Percentiles rank a stretch among this genome's conserved stretches.
These are phyloP conservation scores for Suncus etruscus DNA, from an alignment of 2,113 vertebrate species.

Conservation along the genomic window DNA sequence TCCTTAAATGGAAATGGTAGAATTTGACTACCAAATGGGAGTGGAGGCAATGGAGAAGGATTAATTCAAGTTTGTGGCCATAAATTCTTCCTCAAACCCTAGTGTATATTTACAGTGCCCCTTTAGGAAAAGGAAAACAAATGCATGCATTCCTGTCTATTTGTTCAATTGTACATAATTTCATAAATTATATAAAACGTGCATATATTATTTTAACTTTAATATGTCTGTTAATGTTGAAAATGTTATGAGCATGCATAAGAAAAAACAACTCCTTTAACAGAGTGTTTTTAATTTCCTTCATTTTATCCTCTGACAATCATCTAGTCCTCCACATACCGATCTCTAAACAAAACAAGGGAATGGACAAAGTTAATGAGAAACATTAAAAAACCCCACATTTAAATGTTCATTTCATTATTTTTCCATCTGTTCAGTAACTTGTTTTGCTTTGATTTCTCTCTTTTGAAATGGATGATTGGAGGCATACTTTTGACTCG, in stretches of 20 bases:
- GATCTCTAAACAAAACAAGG: constrained; percentile 36
- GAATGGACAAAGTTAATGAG: constrained; percentile 27
- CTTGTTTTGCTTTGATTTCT: constrained; percentile 64
- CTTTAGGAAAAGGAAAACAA: neutral
- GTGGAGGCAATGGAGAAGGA: accelerated
- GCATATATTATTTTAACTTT: neutral
- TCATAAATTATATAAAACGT: neutral
- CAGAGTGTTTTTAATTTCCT: neutral
- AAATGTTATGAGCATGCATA: neutral
- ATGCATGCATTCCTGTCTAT: neutral
- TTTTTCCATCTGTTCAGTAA: constrained; percentile 51
- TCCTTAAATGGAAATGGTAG: neutral
- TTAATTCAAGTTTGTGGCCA: too few species aligned
- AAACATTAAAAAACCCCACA: constrained; percentile 25
- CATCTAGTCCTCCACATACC: neutral
- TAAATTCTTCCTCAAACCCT: neutral
- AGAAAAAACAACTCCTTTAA: neutral
- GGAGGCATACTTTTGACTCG: constrained; percentile 13
- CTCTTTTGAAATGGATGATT: constrained; percentile 51
- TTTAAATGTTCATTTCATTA: constrained; percentile 29
- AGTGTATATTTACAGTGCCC: neutral
- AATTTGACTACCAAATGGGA: neutral
- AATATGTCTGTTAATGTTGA: neutral
- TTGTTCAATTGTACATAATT: neutral
- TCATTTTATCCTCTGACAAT: neutral